A percentile compares a stretch with the other conserved stretches of the same genome.
Evolutionary conservation across 2,888 invertebrate species (phyloP).

Genomic region (Eristalis tenax): DNA sequence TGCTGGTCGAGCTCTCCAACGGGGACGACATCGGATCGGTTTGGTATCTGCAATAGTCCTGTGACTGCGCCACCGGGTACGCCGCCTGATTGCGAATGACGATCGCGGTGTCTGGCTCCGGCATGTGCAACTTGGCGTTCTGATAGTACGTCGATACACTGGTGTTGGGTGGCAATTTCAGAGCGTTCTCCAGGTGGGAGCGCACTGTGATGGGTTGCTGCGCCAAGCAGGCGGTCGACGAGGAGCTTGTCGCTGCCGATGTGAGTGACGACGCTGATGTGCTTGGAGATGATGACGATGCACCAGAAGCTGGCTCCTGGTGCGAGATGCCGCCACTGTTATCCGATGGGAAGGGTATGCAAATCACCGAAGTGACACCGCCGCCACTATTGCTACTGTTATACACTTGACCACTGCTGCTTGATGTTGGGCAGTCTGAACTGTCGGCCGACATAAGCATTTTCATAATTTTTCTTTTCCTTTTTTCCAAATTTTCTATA

Average conservation of each 20-base stretch:
- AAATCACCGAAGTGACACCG: slow-evolving; percentile 78
- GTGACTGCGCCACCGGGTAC: slow-evolving; percentile 55
- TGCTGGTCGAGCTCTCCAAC: slow-evolving; percentile 22
- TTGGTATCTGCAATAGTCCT: slow-evolving; percentile 68
- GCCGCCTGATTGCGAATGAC: slow-evolving; percentile 55
- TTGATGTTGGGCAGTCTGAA: slow-evolving; percentile 79
- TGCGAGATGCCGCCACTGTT: slow-evolving; percentile 48
- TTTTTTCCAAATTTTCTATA: slow-evolving; percentile 49
- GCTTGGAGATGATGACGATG: slow-evolving; percentile 45
- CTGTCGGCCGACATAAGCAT: slow-evolving; percentile 82
- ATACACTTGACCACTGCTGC: slow-evolving; percentile 74
- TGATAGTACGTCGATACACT: slow-evolving; percentile 80
- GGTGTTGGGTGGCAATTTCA: slow-evolving; percentile 79
- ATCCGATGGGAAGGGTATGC: slow-evolving; percentile 74
- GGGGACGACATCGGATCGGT: slow-evolving; percentile 35
- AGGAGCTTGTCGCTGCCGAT: slow-evolving; percentile 72
- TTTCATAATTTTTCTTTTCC: slow-evolving; percentile 74
- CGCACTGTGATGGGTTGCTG: slow-evolving; percentile 74
- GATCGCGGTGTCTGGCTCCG: slow-evolving; percentile 59
- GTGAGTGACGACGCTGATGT: slow-evolving; percentile 61
- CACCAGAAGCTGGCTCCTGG: slow-evolving; percentile 43
- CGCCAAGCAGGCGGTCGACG: slow-evolving; percentile 52
- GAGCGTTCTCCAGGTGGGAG: slow-evolving; percentile 79
- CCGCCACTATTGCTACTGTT: slow-evolving; percentile 58
- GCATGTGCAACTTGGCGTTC: slow-evolving; percentile 76